Percentiles rank a stretch among this genome's conserved stretches.
phyloP scores from a whole-genome alignment of 2,113 vertebrate species.

The Calyptommatus sinebrachiatus region DNA sequence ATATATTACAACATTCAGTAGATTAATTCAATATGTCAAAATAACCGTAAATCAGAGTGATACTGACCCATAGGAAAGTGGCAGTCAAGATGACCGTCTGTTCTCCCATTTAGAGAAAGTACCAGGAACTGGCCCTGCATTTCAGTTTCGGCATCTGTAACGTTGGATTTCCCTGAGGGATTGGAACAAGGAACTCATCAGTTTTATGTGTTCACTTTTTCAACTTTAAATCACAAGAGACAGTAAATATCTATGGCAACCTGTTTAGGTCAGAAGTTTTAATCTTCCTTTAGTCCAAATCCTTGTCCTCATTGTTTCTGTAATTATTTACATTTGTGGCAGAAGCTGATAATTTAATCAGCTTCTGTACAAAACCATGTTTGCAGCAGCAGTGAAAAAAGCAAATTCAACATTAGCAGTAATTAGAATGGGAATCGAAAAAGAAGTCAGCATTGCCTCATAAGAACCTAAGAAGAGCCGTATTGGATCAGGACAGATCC shows the following conservation, averaged over 20 bases:
- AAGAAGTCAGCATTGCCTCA: too few species aligned
- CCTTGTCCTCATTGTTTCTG: not conserved
- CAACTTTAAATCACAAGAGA: not conserved
- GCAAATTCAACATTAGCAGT: too few species aligned
- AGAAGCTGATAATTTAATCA: not conserved
- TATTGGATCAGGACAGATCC: too few species aligned
- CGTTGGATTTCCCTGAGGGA: not conserved
- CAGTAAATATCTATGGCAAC: not conserved
- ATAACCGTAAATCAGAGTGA: not conserved
- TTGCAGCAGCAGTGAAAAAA: too few species aligned
- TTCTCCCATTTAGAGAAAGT: not conserved
- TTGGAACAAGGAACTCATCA: not conserved
- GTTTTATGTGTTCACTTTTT: not conserved
- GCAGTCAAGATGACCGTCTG: not conserved
- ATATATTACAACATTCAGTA: not conserved
- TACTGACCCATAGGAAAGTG: slow-evolving; percentile 2
- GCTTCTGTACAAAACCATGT: not conserved
- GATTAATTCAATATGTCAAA: slow-evolving; percentile 4
- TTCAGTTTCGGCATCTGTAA: not conserved
- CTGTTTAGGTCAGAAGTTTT: not conserved
- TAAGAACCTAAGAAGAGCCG: too few species aligned
- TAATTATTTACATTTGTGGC: not conserved
- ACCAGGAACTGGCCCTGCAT: not conserved
- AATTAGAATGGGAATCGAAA: not conserved
- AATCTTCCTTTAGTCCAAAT: not conserved